A percentile compares a stretch with the other conserved stretches of the same genome.
Conservation (phyloP, 2,888 invertebrate species). For the Mythimna loreyi region DNA sequence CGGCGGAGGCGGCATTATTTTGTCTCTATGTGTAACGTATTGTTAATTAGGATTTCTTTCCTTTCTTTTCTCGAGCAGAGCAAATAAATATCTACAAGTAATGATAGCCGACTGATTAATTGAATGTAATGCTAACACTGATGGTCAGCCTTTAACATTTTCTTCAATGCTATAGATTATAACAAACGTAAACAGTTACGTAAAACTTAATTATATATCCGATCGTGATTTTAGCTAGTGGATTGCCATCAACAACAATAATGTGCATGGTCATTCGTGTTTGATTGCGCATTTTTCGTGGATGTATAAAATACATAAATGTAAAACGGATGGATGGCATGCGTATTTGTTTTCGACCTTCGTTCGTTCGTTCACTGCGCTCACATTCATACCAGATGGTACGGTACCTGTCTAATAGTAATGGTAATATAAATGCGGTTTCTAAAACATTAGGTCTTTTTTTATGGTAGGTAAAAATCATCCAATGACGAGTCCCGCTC, state of each 20-base stretch:
- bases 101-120: conserved; percentile 3
- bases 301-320: conserved; percentile 29
- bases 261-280: conserved; percentile 51
- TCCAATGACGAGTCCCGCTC: too few relatives aligned
- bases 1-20: too few relatives aligned
- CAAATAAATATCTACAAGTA: background rate
- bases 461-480: too few relatives aligned
- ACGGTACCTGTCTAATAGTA: conserved; percentile 5
- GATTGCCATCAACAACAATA: conserved; percentile 46
- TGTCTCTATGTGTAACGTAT: too few relatives aligned
- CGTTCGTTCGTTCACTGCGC: conserved; percentile 53
- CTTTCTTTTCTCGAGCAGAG: too few relatives aligned
- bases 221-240: conserved; percentile 52
- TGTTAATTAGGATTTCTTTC: too few relatives aligned
- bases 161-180: conserved; percentile 54
- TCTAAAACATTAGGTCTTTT: conserved; percentile 16
- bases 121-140: conserved; percentile 23
- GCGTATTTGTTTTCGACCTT: conserved; percentile 52
- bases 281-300: conserved; percentile 46
- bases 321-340: conserved; percentile 38
- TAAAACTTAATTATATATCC: conserved; percentile 43
- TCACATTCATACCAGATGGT: conserved; percentile 23
- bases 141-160: conserved; percentile 42
- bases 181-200: conserved; percentile 40
- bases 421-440: background rate